These are phyloP conservation scores for Drosophila mimica DNA, from an alignment of 2,888 invertebrate genomes.

Conservation along the genomic window DNA sequence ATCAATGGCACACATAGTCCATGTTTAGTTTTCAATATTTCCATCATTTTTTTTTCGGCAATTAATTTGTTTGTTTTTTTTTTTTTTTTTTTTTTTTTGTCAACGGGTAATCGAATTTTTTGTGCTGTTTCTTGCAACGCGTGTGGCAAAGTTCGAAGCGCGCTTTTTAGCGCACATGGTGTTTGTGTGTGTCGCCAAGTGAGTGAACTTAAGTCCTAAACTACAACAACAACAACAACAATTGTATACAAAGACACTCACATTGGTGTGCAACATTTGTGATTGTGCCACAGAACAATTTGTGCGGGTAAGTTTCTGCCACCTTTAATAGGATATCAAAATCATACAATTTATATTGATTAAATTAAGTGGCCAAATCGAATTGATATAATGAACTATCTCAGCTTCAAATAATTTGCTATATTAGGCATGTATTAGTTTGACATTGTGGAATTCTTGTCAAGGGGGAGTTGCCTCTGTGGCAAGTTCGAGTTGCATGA, in stretches of 20 bases:
- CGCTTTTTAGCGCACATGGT: constrained; percentile 50
- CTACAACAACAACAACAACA: constrained; percentile 18
- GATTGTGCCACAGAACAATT: constrained; percentile 2
- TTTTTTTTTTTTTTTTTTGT: constrained; percentile 20
- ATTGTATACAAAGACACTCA: constrained; percentile 4
- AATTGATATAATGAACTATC: constrained; percentile 31
- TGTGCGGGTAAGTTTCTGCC: constrained; percentile 37
- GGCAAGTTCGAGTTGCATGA: background rate
- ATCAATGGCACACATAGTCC: constrained; percentile 10
- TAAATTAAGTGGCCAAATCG: constrained; percentile 14
- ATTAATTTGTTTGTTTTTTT: constrained; percentile 4
- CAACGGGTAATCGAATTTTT: constrained; percentile 8
- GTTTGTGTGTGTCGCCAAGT: constrained; percentile 12
- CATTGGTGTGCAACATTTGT: constrained; percentile 5
- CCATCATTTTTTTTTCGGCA: background rate
- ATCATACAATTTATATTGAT: constrained; percentile 37
- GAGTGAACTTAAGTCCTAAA: constrained; percentile 43
- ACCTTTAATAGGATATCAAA: constrained; percentile 16
- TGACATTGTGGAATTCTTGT: background rate
- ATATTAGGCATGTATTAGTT: background rate
- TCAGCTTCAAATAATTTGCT: constrained; percentile 9
- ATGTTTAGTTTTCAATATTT: constrained; percentile 5
- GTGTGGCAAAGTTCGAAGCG: constrained; percentile 43
- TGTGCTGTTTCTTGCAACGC: constrained; percentile 32
- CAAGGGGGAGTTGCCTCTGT: background rate